Conservation (phyloP, 1,140 invertebrate genomes). For the Brachionus asplanchnoidis region DNA sequence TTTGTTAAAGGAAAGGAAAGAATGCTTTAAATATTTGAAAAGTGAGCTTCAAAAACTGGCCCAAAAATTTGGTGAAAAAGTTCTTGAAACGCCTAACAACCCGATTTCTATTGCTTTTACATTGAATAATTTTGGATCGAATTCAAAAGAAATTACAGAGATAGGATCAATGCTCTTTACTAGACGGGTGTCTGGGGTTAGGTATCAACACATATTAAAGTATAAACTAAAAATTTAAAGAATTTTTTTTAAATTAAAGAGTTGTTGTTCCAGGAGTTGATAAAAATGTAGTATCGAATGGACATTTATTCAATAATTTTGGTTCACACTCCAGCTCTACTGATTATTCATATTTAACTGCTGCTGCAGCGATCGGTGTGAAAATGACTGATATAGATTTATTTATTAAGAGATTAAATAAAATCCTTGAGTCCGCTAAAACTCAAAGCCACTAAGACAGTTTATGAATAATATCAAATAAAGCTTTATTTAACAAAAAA, state of each 20-base stretch:
- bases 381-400: constrained; percentile 64
- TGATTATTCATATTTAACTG: constrained; percentile 66
- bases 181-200: constrained; percentile 67
- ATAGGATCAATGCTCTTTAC: constrained; percentile 71
- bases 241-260: constrained; percentile 44
- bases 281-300: constrained; percentile 44
- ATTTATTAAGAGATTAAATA: constrained; percentile 65
- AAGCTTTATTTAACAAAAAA: neutral
- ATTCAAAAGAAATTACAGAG: constrained; percentile 52
- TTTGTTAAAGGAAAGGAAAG: constrained; percentile 28
- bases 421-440: constrained; percentile 50
- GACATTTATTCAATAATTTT: constrained; percentile 61
- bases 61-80: constrained; percentile 60
- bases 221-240: neutral
- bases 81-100: constrained; percentile 67
- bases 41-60: constrained; percentile 63
- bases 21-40: constrained; percentile 61
- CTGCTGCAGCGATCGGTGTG: constrained; percentile 69
- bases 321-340: constrained; percentile 66
- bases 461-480: neutral
- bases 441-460: neutral
- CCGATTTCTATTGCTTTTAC: constrained; percentile 67
- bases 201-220: constrained; percentile 48
- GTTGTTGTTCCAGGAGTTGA: constrained; percentile 47
- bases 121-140: constrained; percentile 5